phyloP scores from a whole-genome alignment of 2,113 vertebrate species.

The Microtus pennsylvanicus region DNA sequence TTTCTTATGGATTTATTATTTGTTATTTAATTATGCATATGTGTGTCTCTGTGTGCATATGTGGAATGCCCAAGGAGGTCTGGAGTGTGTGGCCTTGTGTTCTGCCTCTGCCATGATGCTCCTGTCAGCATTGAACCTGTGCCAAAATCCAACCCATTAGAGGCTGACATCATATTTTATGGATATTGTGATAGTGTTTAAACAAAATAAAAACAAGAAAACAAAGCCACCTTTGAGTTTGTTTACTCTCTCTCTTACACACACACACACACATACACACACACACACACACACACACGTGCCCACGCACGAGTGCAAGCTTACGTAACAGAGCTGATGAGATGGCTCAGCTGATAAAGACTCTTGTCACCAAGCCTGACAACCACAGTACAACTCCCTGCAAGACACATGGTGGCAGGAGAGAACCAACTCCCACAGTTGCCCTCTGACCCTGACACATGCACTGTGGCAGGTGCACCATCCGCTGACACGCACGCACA shows the following conservation, averaged over 20 bases:
- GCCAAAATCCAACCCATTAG: background rate
- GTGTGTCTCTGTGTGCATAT: background rate
- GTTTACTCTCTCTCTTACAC: background rate
- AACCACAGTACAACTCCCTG: too few relatives aligned
- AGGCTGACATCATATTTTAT: conserved; percentile 52
- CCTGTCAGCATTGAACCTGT: background rate
- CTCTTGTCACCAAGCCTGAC: background rate
- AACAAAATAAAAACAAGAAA: conserved; percentile 69
- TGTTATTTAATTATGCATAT: background rate
- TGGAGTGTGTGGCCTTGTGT: background rate
- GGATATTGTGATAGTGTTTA: conserved; percentile 72
- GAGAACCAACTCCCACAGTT: background rate
- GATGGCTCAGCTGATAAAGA: background rate
- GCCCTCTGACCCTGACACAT: background rate
- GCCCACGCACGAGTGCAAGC: background rate
- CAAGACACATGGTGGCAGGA: background rate
- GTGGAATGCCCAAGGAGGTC: background rate
- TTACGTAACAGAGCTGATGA: background rate
- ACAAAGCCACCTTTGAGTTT: conserved; percentile 55
- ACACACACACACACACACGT: too few relatives aligned
- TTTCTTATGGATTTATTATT: background rate
- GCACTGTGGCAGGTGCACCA: background rate
- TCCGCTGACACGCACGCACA: background rate
- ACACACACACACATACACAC: too few relatives aligned
- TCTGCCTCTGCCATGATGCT: background rate